phyloP scores from a whole-genome alignment of 2,113 vertebrate genomes.

The Eudyptes chrysolophus region DNA sequence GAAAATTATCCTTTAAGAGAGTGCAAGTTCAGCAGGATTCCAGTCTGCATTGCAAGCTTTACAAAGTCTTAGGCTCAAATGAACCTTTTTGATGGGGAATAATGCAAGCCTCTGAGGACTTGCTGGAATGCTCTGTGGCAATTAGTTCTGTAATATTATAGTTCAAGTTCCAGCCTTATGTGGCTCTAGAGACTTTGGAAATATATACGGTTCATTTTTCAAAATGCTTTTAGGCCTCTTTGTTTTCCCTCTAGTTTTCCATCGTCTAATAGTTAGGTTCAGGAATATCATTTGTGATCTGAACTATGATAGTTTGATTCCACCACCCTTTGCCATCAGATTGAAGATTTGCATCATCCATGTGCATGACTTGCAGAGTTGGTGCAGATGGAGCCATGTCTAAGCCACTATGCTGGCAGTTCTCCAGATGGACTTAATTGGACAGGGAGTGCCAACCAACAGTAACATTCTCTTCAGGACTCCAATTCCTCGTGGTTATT shows the following conservation, averaged over 20 bases:
- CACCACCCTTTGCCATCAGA: neutral
- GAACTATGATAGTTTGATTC: neutral
- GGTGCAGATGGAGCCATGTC: neutral
- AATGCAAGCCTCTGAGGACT: constrained; percentile 27
- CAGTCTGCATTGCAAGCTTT: constrained; percentile 17
- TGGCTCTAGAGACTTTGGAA: constrained; percentile 7
- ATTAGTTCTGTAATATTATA: constrained; percentile 48
- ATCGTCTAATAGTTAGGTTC: neutral
- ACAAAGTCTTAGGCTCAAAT: constrained; percentile 6
- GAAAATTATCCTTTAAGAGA: constrained; percentile 36
- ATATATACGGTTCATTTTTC: neutral
- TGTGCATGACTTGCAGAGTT: neutral
- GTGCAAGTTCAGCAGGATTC: constrained; percentile 44
- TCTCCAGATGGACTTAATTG: neutral
- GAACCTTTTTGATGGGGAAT: constrained; percentile 30
- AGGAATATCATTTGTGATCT: neutral
- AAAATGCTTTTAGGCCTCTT: neutral
- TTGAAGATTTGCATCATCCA: neutral
- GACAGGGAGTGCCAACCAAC: neutral
- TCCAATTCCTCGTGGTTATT: neutral
- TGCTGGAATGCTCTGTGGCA: constrained; percentile 1
- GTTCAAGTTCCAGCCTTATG: neutral
- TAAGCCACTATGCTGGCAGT: neutral
- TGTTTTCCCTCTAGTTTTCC: neutral
- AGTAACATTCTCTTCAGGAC: neutral